Evolutionary conservation across 2,888 invertebrate species (phyloP), one percentile per base, ranked within the genome.

Genomic region (Polyploca ridens): DNA sequence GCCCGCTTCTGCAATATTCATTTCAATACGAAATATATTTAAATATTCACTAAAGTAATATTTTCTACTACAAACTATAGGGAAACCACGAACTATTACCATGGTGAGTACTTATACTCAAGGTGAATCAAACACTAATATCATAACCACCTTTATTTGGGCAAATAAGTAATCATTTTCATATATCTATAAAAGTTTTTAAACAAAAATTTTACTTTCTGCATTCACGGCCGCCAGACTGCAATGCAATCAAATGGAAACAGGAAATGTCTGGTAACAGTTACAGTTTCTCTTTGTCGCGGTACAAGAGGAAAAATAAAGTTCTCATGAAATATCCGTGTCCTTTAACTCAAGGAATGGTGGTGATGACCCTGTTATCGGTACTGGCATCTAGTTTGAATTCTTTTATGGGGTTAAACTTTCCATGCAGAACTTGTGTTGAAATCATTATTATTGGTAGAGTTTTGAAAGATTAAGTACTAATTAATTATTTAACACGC

Each of bases 11-110:
- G 85, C 81, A 81, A 81, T 85, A 88, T 84, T 84, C 87, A 86
- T 90, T 89, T 83, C 82, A 81, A 87, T 86, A 79, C 77, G 76
- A 84, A 82, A 85, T 86, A 85, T 89, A 84, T 84, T 86, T 85
- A 85, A 85, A 85, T 79, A 65, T 76, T 80, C 54, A 19, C 54
- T 54, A 3, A 54, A 19, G 54, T 19, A 19, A 54, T 54, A 54
- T 54, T 54, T 54, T 54, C 19, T 54, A 19, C 19, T 54, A n/a
- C 10, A 54, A 54, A 54, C 10, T 54, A 58, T 58, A 19, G 13
- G 7, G 8, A 46, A 14, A 44, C 14, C 11, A 41, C 11, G 41
- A 41, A 44, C 3, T 44, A 14, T 44, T 44, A 44, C 38, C 3
- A 10, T 35, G 0, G 10, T 10, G 10, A 10, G 10, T 38, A 10